Evolutionary conservation across 1,140 invertebrate genomes (phyloP), one percentile per base, ranked within the genome.

Genomic region (Helicoverpa zea): DNA sequence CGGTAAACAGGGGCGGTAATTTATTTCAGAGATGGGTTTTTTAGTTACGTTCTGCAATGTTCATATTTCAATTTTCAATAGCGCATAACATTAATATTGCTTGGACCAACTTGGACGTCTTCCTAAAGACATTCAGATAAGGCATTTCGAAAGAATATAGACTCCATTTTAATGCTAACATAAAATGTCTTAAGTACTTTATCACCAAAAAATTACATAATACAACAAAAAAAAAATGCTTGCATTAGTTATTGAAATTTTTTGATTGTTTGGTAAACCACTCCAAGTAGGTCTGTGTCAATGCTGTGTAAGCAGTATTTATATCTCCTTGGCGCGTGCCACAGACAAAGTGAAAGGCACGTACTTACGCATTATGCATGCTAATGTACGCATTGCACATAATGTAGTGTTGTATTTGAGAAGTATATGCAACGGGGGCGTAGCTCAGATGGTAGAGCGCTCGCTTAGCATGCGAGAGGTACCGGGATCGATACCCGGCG

Each of bases 361-460:
- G 73, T 70, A 54, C 5, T 16, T 78, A 77, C 80, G 80, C 80
- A 81, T 59, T 61, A 43, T 29, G 30, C 80, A 81, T 81, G 43
- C 30, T 18, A 30, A 77, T 49, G 12, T 66, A 64, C 49, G 23
- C 74, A 77, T 13, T 64, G 10, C 11, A 10, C 9, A 16, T 10
- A n/a, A 35, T 16, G 23, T 64, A 54, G 4, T 77, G 59, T 43
- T 52, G 29, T 77, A 52, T 64, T 77, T 64, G 54, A 16, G 5
- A 58, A 5, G 7, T 9, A 54, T 7, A 13, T 14, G 51, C 23
- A 77, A 66, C 64, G 82, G 82, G 82, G 82, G 82, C 78, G 82
- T 83, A 81, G 82, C 82, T 83, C 82, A 80, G 79, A 83, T 79
- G 79, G 79, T 83, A 83, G 79, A 83, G 82, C 79, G 82, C 79